phyloP scores from a whole-genome alignment of 2,113 vertebrate genomes.

The Hassar affinis region DNA sequence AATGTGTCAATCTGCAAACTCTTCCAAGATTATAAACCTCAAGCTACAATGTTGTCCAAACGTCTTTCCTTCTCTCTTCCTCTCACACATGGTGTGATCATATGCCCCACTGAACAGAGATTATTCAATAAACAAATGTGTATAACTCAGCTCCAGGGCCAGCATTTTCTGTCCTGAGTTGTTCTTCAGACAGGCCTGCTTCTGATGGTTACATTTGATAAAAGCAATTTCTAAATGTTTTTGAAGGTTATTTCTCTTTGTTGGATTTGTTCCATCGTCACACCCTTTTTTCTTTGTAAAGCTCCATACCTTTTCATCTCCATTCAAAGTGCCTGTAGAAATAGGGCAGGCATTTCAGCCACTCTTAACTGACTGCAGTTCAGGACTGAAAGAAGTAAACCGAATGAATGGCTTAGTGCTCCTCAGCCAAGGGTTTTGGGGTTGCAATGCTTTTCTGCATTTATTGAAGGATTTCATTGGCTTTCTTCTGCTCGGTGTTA shows the following conservation, averaged over 20 bases:
- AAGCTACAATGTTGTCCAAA: background rate
- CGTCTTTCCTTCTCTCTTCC: background rate
- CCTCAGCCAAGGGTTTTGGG: background rate
- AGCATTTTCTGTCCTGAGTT: background rate
- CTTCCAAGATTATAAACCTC: slow-evolving; percentile 8
- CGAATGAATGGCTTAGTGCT: background rate
- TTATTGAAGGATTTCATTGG: background rate
- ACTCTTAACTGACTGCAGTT: background rate
- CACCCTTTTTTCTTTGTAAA: background rate
- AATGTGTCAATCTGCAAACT: slow-evolving; percentile 9
- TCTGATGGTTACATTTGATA: background rate
- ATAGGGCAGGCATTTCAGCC: background rate
- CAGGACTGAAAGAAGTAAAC: background rate
- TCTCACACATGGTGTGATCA: slow-evolving; percentile 16
- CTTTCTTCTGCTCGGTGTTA: slow-evolving; percentile 1
- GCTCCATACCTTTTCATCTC: slow-evolving; percentile 4
- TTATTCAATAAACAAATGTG: slow-evolving; percentile 21
- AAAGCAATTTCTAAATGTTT: background rate
- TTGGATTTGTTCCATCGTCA: background rate
- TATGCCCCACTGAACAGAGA: slow-evolving; percentile 13
- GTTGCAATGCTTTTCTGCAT: background rate
- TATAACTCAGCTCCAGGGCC: slow-evolving; percentile 17
- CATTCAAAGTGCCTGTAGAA: slow-evolving; percentile 10
- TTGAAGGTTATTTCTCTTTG: background rate
- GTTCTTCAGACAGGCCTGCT: background rate